Base-by-base conservation (phyloP, 2,113 vertebrate genomes). In the Phyllopteryx taeniolatus region DNA sequence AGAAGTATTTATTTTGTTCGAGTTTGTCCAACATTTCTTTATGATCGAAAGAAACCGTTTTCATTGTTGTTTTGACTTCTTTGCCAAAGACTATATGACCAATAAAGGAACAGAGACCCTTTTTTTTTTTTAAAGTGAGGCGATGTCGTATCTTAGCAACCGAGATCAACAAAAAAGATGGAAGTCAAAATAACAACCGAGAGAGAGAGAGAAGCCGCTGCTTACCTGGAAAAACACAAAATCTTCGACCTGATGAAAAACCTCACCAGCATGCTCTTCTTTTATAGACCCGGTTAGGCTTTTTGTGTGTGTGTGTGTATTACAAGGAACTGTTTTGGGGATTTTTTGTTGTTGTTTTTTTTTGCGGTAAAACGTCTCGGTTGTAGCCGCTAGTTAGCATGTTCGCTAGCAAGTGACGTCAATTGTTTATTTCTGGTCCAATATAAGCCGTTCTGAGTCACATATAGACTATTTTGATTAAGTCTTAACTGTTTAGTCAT, bases 101-200 rank as follows among this genome's bases (percentile, higher is more conserved):
- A 51, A 51, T 5, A 51, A 51, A 51, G 49, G 2, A 17, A 51
- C 49, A 49, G 14, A 49, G 2, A 2, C 4, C n/a, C 54, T 4
- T n/a, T 56, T 56, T 14, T 14, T 27, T 39, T 39, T 56, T 56
- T 14, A 5, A 10, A 4, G 57, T 33, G 15, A 3, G 33, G 13
- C 17, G 5, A 31, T 22, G 44, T 19, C 1, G 90, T 91, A 74
- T 86, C 92, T 5, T 90, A 89, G 92, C 92, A 93, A 93, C 92
- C 15, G 9, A 10, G 11, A 17, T 14, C 74, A 84, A 90, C 87
- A 79, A 14, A 35, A 44, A 1, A 31, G 6, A 31, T 68, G 7
- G 15, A 0, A 3, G 10, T 9, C 56, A 76, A 77, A 12, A 92
- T 93, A 91, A 84, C 86, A 77, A 84, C 88, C 7, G 77, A 76